A percentile compares a stretch with the other conserved stretches of the same genome.
phyloP scores from a whole-genome alignment of 2,113 vertebrate genomes.

The Thinocorus orbignyianus region DNA sequence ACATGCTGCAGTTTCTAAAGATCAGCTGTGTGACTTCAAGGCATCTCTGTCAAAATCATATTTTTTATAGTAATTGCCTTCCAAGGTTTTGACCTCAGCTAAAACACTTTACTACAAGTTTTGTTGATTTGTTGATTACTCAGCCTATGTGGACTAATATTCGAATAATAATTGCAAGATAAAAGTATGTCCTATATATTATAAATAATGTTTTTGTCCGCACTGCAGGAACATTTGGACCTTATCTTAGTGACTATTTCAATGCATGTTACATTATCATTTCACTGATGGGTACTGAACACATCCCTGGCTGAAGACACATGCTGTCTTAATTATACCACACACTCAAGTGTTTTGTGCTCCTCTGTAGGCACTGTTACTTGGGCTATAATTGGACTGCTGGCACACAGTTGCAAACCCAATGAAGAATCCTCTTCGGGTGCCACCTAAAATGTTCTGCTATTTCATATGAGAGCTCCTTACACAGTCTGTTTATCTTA shows the following conservation, averaged over 20 bases:
- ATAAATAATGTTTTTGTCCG: background rate
- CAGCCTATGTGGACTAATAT: background rate
- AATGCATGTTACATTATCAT: background rate
- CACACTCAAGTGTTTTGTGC: background rate
- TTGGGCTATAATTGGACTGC: background rate
- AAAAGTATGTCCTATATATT: background rate
- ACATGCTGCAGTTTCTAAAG: background rate
- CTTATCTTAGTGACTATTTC: background rate
- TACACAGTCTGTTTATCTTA: background rate
- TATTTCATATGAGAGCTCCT: background rate
- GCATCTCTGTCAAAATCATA: background rate
- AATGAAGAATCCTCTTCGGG: background rate
- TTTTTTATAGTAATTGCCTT: background rate
- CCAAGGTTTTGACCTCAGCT: background rate
- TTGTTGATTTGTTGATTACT: background rate
- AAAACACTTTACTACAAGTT: background rate
- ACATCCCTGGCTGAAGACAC: background rate
- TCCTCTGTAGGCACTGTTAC: background rate
- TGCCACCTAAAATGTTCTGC: background rate
- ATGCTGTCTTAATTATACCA: background rate
- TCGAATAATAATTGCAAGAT: background rate
- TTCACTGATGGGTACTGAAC: background rate
- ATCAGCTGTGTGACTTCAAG: background rate
- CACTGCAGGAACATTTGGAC: background rate
- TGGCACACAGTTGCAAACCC: background rate